Percentiles rank a stretch among this genome's conserved stretches.
These are phyloP conservation scores for Bagarius yarrelli DNA, from an alignment of 2,113 vertebrate species.

Conservation along the genomic window DNA sequence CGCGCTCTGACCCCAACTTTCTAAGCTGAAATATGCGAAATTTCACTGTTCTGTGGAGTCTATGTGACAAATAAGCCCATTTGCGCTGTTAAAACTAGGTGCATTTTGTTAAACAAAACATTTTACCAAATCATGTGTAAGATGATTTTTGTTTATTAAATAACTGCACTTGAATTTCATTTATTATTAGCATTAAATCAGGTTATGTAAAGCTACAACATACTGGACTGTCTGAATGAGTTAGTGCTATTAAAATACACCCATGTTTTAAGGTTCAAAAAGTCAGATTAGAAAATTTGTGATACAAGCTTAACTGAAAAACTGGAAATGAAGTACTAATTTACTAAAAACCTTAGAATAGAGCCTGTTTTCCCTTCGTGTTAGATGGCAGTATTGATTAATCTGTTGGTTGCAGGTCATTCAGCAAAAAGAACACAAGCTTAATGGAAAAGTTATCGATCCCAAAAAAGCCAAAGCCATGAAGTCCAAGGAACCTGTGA, in stretches of 20 bases:
- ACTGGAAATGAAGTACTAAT: too few relatives aligned
- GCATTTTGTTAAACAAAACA: too few relatives aligned
- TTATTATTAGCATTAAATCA: neutral
- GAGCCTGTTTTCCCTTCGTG: neutral
- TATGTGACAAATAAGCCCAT: too few relatives aligned
- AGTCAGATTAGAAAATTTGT: too few relatives aligned
- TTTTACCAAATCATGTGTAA: neutral
- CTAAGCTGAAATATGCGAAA: too few relatives aligned
- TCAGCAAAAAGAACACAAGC: conserved; percentile 95
- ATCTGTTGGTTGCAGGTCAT: conserved; percentile 78
- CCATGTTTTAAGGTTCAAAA: neutral
- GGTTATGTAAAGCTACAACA: neutral
- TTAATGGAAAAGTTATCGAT: conserved; percentile 98
- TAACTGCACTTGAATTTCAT: neutral
- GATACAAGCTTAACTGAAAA: too few relatives aligned
- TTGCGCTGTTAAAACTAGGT: neutral
- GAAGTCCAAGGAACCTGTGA: conserved; percentile 97
- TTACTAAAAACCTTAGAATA: too few relatives aligned
- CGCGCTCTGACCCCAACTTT: too few relatives aligned
- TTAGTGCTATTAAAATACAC: neutral
- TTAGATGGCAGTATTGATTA: neutral
- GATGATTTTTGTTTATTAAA: neutral
- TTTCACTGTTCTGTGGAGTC: too few relatives aligned
- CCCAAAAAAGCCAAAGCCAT: conserved; percentile 99
- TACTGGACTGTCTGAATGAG: neutral